Base-by-base conservation (phyloP, 2,888 invertebrate species). In the Mimumesa dahlbomi region DNA sequence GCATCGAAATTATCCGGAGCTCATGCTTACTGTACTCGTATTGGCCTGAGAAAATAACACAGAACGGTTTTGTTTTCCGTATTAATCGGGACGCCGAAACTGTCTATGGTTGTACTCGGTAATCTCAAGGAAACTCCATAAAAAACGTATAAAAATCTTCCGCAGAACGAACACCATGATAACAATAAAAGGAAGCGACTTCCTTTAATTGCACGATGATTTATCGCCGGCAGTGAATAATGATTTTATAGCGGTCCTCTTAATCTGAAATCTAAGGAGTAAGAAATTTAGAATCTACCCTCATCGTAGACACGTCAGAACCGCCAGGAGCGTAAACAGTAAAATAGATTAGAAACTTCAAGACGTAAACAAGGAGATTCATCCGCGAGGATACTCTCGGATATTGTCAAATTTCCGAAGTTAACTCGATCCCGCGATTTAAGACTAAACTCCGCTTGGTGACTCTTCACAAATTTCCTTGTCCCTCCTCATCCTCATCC, bases 1-100 rank as follows among this genome's bases (percentile, higher is more conserved):
- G 75, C 77, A 77, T 77, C 69, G 73, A 69, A 76, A 76, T 73
- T 69, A 58, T 77, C 53, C 25, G 34, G 38, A 6, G 50, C 58
- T 46, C 42, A 46, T 40, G 64, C 59, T 49, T 45, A 19, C 38
- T 2, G 19, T 1, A 6, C 38, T 31, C 48, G 14, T 43, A 61
- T 45, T 54, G 54, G 43, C 34, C 43, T 14, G 36, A 36, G 53
- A 31, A 54, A 53, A 61, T 22, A 18, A 22, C 36, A 49, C 53
- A 21, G 57, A 75, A 65, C 59, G 56, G 52, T 43, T 56, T 45
- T 34, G 7, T 34, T 43, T 54, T 29, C 40, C 31, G 22, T 14
- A n/a, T 13, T 16, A 45, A 45, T 45, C 45, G 22, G 16, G 11
- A 18, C 11, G 16, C 16, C 5, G n/a, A n/a, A n/a, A n/a, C n/a